Evolutionary conservation across 2,797 vertebrate species (phyloP), one percentile per base, ranked within the genome.

Genomic region (Ceryle rudis): DNA sequence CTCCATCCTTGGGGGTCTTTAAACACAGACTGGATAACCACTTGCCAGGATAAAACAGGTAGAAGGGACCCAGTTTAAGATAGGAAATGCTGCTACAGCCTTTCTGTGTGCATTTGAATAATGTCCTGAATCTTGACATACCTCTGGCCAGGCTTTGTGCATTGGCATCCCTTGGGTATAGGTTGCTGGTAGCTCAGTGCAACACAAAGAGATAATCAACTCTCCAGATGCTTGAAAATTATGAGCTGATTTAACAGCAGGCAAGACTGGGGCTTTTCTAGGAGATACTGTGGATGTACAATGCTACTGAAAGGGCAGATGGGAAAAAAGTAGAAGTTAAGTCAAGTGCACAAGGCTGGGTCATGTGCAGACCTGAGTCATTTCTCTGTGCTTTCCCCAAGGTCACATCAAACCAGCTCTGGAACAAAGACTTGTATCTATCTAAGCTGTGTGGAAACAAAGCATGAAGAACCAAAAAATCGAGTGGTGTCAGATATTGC

Each of bases 21-120:
- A 91, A 92, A 88, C 52, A 81, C 26, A 91, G 52, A n/a, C 35
- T 91, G 80, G 82, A 83, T 94, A 87, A 90, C 91, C 11, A 49
- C 70, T n/a, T 71, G 60, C 71, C 79, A 71, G 33, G 28, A 47
- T 83, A 89, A 87, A 91, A 71, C 39, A 91, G 72, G 35, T 91
- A 67, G 67, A 83, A 86, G 9, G 52, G n/a, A 62, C 33, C 5
- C n/a, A 23, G 37, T 28, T 81, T 81, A 86, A 78, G 70, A 90
- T 0, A 85, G 44, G 62, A 20, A 67, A 35, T 1, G 9, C 52
- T 44, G 51, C 81, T 61, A 15, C 26, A 57, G 47, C 31, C 5
- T 81, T 78, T 74, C 37, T 65, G 16, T n/a, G 77, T 17, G 37
- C 3, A 1, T 58, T 42, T 89, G 62, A 91, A 75, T 51, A 33